phyloP scores from a whole-genome alignment of 2,113 vertebrate genomes.

The Pteropus alecto region DNA sequence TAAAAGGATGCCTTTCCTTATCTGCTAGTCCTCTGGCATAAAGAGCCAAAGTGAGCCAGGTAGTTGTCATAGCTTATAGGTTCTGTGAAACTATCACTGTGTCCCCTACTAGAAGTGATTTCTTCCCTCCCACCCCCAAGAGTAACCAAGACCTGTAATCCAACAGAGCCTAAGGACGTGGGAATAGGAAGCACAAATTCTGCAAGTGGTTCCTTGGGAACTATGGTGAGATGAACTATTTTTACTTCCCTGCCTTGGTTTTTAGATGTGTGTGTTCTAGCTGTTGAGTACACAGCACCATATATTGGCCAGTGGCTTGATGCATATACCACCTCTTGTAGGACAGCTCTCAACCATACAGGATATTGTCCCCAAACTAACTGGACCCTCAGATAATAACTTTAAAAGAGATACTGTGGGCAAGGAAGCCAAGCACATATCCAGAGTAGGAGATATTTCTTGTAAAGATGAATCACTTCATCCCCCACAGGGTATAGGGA shows the following conservation, averaged over 20 bases:
- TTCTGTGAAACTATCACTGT: neutral
- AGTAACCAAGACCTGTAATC: neutral
- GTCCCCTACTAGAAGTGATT: neutral
- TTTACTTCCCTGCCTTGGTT: neutral
- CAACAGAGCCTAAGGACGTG: neutral
- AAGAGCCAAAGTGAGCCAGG: neutral
- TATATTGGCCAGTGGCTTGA: neutral
- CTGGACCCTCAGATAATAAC: neutral
- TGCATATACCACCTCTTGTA: neutral
- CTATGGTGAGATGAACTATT: neutral
- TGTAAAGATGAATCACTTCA: neutral
- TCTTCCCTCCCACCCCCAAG: neutral
- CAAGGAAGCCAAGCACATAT: neutral
- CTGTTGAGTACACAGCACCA: neutral
- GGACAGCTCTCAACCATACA: neutral
- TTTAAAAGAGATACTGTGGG: neutral
- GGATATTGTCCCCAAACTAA: neutral
- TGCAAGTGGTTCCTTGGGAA: neutral
- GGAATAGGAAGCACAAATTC: neutral
- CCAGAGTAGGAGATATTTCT: neutral
- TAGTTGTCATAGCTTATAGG: neutral
- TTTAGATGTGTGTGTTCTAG: neutral
- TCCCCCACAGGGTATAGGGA: neutral
- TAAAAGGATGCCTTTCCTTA: neutral
- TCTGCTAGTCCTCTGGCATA: neutral